Conservation (phyloP, 2,113 vertebrate species). For the Hemibagrus wyckioides region DNA sequence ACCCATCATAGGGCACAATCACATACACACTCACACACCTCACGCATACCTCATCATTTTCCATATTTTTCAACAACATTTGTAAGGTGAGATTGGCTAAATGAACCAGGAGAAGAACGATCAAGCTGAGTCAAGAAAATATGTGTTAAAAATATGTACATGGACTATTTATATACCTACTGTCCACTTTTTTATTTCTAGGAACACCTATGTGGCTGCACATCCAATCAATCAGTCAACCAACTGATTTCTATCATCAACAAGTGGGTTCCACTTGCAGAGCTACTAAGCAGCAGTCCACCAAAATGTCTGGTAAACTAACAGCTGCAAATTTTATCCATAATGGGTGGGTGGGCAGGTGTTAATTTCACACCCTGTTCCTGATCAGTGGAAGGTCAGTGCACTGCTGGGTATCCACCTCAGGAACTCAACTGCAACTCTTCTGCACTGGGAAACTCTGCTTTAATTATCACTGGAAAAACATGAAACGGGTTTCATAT, state of each 20-base stretch:
- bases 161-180: neutral
- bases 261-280: neutral
- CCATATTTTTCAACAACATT: neutral
- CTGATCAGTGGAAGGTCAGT: neutral
- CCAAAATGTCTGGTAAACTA: neutral
- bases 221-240: neutral
- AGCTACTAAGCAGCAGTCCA: neutral
- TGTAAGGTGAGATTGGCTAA: neutral
- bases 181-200: neutral
- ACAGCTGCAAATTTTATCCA: neutral
- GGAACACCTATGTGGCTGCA: neutral
- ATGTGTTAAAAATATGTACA: neutral
- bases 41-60: too few species aligned
- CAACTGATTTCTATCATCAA: neutral
- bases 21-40: too few species aligned
- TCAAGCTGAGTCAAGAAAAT: neutral
- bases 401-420: neutral
- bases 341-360: neutral
- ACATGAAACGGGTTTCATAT: slow-evolving; percentile 11
- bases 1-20: too few species aligned
- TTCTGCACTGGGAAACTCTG: neutral
- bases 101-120: neutral
- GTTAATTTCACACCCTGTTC: neutral
- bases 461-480: slow-evolving; percentile 23
- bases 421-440: slow-evolving; percentile 1